A percentile compares a stretch with the other conserved stretches of the same genome.
These are phyloP conservation scores for Anthopleura xanthogrammica DNA, from an alignment of 92 coral and sea anemone species.

Conservation along the genomic window DNA sequence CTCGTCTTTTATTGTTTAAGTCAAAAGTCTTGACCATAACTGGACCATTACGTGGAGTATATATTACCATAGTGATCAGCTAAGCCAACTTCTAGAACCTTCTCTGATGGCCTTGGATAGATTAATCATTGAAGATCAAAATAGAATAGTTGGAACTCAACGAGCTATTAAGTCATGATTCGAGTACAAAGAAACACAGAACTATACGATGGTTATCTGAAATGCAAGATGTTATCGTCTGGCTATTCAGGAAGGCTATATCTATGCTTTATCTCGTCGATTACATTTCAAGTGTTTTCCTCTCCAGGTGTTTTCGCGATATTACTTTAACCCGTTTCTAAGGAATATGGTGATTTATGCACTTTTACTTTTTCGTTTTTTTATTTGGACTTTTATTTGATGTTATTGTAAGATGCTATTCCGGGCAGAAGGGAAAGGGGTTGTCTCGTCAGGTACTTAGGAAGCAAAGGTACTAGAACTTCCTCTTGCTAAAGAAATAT, in stretches of 20 bases:
- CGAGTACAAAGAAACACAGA: background rate
- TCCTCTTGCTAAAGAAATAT: background rate
- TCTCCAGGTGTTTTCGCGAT: background rate
- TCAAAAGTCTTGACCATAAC: background rate
- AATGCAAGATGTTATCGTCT: background rate
- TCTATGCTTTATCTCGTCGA: background rate
- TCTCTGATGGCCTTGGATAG: background rate
- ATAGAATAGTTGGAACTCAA: background rate
- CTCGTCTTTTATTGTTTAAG: background rate
- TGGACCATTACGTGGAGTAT: background rate
- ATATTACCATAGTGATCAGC: background rate
- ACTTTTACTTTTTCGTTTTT: background rate
- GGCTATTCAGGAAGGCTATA: background rate
- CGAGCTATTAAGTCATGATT: background rate
- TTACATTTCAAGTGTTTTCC: background rate
- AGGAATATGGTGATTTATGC: too few species aligned
- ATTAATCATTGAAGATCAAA: background rate
- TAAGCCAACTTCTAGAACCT: background rate
- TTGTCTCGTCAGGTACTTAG: background rate
- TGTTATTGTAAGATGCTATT: background rate
- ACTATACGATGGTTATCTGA: background rate
- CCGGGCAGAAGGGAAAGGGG: background rate
- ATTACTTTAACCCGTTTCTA: too few species aligned
- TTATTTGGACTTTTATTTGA: background rate
- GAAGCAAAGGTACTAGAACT: background rate